Evolutionary conservation across 2,113 vertebrate species (phyloP).

Genomic region (Eptatretus burgeri): DNA sequence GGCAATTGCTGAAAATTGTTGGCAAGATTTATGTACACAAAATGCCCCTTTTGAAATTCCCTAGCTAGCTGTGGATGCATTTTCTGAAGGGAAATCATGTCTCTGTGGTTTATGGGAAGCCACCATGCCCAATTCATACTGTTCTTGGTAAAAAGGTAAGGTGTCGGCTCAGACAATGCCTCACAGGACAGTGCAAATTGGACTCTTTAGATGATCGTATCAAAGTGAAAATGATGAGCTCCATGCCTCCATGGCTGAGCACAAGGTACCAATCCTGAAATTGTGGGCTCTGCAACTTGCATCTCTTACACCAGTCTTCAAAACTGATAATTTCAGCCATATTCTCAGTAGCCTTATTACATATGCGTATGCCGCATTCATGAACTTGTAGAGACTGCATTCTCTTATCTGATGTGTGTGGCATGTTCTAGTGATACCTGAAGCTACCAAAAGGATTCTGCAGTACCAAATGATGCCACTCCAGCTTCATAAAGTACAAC

Average conservation of each 20-base stretch:
- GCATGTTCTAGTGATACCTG: neutral
- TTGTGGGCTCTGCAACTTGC: conserved; percentile 6
- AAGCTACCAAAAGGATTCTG: neutral
- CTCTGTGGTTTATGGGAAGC: too few relatives aligned
- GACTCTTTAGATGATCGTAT: conserved; percentile 7
- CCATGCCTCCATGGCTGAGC: conserved; percentile 8
- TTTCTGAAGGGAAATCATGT: too few relatives aligned
- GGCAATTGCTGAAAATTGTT: too few relatives aligned
- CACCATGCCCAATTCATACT: too few relatives aligned
- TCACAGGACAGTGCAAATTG: too few relatives aligned
- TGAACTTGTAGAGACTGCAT: neutral
- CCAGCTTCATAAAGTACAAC: neutral
- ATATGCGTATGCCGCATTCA: neutral
- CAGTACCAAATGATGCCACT: neutral
- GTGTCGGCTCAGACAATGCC: too few relatives aligned
- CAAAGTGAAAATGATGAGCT: conserved; percentile 8
- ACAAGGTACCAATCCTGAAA: conserved; percentile 8
- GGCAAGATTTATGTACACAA: too few relatives aligned
- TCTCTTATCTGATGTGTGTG: neutral
- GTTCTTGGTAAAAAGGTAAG: too few relatives aligned
- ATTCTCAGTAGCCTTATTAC: too few relatives aligned
- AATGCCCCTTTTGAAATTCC: too few relatives aligned
- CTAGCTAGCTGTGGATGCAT: too few relatives aligned
- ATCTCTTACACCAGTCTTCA: neutral
- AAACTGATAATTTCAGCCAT: too few relatives aligned